These are phyloP conservation scores for Boloria euphrosyne DNA, from an alignment of 2,888 invertebrate genomes.

Conservation along the genomic window DNA sequence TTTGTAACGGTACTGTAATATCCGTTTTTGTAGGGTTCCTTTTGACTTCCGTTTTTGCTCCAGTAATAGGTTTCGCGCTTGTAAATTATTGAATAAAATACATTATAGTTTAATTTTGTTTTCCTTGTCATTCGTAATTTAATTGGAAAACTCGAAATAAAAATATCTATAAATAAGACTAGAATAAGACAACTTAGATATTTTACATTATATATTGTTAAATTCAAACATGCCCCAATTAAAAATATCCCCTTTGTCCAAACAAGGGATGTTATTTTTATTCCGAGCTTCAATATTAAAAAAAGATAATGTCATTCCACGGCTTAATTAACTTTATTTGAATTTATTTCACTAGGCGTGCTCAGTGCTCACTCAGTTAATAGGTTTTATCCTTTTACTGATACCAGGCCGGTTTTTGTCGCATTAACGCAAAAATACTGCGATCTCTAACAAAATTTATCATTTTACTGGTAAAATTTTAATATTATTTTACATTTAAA, in stretches of 20 bases:
- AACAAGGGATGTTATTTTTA: slow-evolving; percentile 24
- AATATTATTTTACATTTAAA: neutral
- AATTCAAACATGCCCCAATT: neutral
- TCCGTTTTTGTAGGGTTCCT: too few relatives aligned
- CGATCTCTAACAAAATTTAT: slow-evolving; percentile 33
- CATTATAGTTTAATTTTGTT: neutral
- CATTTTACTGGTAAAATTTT: slow-evolving; percentile 36
- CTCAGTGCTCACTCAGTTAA: slow-evolving; percentile 57
- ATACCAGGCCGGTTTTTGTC: slow-evolving; percentile 45
- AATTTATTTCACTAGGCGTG: slow-evolving; percentile 74
- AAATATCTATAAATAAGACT: too few relatives aligned
- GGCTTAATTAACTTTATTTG: slow-evolving; percentile 79
- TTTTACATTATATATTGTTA: too few relatives aligned
- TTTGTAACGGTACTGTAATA: too few relatives aligned
- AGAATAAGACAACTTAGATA: too few relatives aligned
- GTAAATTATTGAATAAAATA: neutral
- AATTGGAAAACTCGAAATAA: too few relatives aligned
- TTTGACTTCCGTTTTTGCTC: neutral
- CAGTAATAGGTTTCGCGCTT: neutral
- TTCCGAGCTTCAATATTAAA: slow-evolving; percentile 57
- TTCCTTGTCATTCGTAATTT: neutral
- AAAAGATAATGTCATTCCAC: slow-evolving; percentile 69
- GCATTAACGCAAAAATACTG: slow-evolving; percentile 45
- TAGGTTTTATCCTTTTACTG: slow-evolving; percentile 52
- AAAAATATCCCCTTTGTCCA: slow-evolving; percentile 24